These are phyloP conservation scores for Plutomurus gul DNA, from an alignment of 1,140 invertebrate genomes.

Conservation along the genomic window DNA sequence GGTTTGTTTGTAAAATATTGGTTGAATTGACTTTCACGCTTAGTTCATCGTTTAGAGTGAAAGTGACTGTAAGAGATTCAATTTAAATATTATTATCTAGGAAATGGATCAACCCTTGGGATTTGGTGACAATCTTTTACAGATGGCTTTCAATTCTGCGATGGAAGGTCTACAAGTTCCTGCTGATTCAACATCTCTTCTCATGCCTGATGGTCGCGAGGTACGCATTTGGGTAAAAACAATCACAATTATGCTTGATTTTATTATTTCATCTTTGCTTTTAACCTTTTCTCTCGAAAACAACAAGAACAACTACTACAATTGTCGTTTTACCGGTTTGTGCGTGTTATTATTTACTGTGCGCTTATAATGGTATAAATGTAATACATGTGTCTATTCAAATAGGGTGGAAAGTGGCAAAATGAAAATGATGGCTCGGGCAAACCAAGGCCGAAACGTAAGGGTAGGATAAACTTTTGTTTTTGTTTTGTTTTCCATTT, in stretches of 20 bases:
- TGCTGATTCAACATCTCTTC: slow-evolving; percentile 46
- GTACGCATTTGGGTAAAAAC: slow-evolving; percentile 37
- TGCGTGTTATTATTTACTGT: too few relatives aligned
- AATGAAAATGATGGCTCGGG: slow-evolving; percentile 34
- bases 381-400: too few relatives aligned
- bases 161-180: slow-evolving; percentile 56
- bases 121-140: slow-evolving; percentile 57
- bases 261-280: slow-evolving; percentile 14
- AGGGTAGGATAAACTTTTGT: background rate
- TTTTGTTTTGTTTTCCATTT: background rate
- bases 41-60: background rate
- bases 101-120: slow-evolving; percentile 52
- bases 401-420: slow-evolving; percentile 45
- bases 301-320: background rate
- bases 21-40: background rate
- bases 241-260: slow-evolving; percentile 22
- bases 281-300: background rate
- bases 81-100: slow-evolving; percentile 41
- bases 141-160: slow-evolving; percentile 58
- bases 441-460: slow-evolving; percentile 36
- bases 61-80: background rate
- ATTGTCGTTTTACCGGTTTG: background rate
- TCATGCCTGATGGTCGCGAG: slow-evolving; percentile 40
- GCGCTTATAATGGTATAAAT: too few relatives aligned
- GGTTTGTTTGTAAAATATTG: slow-evolving; percentile 43